A percentile compares a stretch with the other conserved stretches of the same genome.
These are phyloP conservation scores for Calidris pugnax DNA, from an alignment of 2,113 vertebrate genomes.

Conservation along the genomic window DNA sequence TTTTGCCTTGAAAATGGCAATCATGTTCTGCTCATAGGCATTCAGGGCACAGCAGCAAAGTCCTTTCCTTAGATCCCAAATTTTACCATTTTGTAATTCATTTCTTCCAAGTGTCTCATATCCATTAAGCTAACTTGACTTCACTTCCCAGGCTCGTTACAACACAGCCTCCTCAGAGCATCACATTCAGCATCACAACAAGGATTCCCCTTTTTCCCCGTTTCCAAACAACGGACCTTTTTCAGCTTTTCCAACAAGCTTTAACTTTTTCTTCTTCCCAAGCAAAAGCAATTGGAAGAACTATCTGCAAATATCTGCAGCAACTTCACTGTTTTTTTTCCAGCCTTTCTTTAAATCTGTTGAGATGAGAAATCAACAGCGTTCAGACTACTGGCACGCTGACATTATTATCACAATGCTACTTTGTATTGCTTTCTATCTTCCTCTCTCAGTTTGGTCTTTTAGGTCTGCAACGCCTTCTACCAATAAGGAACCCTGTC, in stretches of 20 bases:
- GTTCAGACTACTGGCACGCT: not conserved
- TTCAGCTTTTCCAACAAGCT: not conserved
- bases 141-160: not conserved
- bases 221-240: not conserved
- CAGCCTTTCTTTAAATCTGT: not conserved
- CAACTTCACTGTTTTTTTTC: not conserved
- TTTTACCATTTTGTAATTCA: not conserved
- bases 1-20: not conserved
- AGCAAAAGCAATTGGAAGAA: not conserved
- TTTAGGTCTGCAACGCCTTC: not conserved
- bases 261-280: not conserved
- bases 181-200: not conserved
- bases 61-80: not conserved
- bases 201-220: not conserved
- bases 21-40: not conserved
- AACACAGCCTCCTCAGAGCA: not conserved
- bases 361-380: not conserved
- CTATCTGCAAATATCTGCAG: not conserved
- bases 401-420: not conserved
- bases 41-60: not conserved
- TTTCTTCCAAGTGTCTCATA: not conserved
- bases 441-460: not conserved
- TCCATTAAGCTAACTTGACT: not conserved
- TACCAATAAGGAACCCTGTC: not conserved
- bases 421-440: not conserved